Base-by-base conservation (phyloP, 2,113 vertebrate genomes). In the Syrrhaptes paradoxus region DNA sequence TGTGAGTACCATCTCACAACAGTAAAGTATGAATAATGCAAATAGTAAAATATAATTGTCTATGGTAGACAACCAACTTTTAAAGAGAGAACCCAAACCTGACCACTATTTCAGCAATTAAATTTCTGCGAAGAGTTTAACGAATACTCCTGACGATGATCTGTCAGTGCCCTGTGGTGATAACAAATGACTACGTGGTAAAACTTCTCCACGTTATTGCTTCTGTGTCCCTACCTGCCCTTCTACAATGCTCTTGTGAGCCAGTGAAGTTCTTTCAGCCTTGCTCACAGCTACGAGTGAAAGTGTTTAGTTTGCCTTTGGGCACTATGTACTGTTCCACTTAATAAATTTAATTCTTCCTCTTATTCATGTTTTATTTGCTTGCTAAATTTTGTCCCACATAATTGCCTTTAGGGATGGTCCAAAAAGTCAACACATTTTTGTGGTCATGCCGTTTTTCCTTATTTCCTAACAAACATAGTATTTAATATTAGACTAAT, bases 281-380 rank as follows among this genome's bases (percentile, higher is more conserved):
- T 89, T 38, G 16, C 67, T 94, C 10, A 5, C 55, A 70, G 83
- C 55, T 92, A 62, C 70, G 73, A 92, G 92, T 79, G 89, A 73
- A 29, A 66, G 52, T 59, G 80, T 90, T 96, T 96, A 95, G 55
- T 86, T 95, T 93, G 59, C 85, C 82, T 91, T 70, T 93, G 87
- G 91, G 93, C 76, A 52, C 71, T 94, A 74, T 63, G 61, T 92
- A 67, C 72, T 90, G 61, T 96, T 97, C 68, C 59, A 82, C 59
- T 84, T 95, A 84, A 90, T 93, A 84, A 91, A 93, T 95, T 73
- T 88, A 91, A 80, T 95, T 93, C 43, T 83, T 85, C 68, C 49
- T 91, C 70, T 78, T 84, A 80, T 54, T 93, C 63, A 54, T 6
- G 4, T 92, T 89, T 93, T 93, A 81, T 85, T 95, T 96, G 41